Conservation (phyloP, 2,113 vertebrate species). For the Chitala chitala region DNA sequence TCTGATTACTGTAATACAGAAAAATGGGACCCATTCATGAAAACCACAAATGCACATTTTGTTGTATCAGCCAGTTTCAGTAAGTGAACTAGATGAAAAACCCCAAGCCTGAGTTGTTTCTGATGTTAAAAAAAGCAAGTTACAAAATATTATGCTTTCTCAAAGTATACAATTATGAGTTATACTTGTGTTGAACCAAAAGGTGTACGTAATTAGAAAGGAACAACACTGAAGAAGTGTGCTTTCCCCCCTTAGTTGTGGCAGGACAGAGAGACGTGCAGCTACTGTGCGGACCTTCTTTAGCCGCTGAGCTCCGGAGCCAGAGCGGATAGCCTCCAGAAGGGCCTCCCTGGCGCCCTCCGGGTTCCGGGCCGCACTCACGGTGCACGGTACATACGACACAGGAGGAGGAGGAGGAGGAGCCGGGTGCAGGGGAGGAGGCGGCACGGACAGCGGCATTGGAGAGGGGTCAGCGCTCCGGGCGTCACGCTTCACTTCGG, state of each 20-base stretch:
- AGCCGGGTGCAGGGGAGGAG: slow-evolving; percentile 37
- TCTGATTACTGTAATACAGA: too few relatives aligned
- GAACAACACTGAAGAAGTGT: not conserved
- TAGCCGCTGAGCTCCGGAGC: slow-evolving; percentile 76
- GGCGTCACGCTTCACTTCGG: slow-evolving; percentile 23
- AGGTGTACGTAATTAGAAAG: not conserved
- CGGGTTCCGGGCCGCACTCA: slow-evolving; percentile 38
- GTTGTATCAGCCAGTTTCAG: too few relatives aligned
- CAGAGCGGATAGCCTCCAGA: slow-evolving; percentile 87
- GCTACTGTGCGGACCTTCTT: slow-evolving; percentile 69
- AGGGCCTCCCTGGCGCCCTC: slow-evolving; percentile 69
- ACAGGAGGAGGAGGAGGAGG: slow-evolving; percentile 36
- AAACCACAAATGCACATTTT: too few relatives aligned
- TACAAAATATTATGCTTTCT: too few relatives aligned
- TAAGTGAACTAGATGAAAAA: too few relatives aligned
- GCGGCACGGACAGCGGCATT: slow-evolving; percentile 25
- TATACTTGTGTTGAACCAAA: too few relatives aligned
- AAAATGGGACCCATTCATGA: too few relatives aligned
- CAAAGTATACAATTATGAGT: too few relatives aligned
- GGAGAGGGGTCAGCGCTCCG: slow-evolving; percentile 27
- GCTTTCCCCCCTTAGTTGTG: too few relatives aligned
- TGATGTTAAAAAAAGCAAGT: too few relatives aligned
- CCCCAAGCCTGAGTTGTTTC: too few relatives aligned
- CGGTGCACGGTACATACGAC: slow-evolving; percentile 29
- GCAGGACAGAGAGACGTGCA: too few relatives aligned